Conservation (phyloP, 2,888 invertebrate species). For the Saturnia japonica region DNA sequence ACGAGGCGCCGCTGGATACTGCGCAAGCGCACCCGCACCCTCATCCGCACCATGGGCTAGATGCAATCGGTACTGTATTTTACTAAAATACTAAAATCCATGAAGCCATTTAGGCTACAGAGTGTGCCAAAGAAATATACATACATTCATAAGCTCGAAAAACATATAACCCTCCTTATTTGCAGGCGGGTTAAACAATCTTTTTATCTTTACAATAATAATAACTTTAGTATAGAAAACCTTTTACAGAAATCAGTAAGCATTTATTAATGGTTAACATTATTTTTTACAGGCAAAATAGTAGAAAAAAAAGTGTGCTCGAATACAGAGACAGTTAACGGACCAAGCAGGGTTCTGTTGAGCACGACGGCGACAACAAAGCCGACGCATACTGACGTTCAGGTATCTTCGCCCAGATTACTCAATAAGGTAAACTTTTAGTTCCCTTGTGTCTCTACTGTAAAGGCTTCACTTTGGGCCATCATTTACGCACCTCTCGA, state of each 20-base stretch:
- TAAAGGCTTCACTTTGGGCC: slow-evolving; percentile 59
- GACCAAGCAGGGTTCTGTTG: slow-evolving; percentile 69
- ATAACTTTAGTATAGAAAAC: neutral
- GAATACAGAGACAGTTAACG: slow-evolving; percentile 69
- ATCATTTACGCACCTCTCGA: slow-evolving; percentile 33
- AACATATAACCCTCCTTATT: no score
- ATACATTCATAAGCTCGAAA: no score
- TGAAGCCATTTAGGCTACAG: no score
- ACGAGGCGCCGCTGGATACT: slow-evolving; percentile 83
- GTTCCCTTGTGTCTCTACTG: slow-evolving; percentile 55
- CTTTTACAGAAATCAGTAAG: neutral
- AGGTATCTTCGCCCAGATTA: slow-evolving; percentile 80
- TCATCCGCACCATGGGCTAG: slow-evolving; percentile 67
- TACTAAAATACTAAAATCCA: no score
- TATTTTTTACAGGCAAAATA: slow-evolving; percentile 78
- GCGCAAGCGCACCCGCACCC: slow-evolving; percentile 53
- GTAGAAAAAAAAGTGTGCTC: slow-evolving; percentile 85
- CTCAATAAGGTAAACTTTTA: slow-evolving; percentile 79
- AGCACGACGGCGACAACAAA: slow-evolving; percentile 57
- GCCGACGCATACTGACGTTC: slow-evolving; percentile 74
- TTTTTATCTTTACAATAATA: no score
- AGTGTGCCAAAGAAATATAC: no score
- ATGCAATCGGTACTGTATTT: slow-evolving; percentile 66
- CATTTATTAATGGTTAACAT: neutral
- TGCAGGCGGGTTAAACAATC: neutral